Conservation (phyloP, 2,888 invertebrate genomes). For the Mythimna vitellina region DNA sequence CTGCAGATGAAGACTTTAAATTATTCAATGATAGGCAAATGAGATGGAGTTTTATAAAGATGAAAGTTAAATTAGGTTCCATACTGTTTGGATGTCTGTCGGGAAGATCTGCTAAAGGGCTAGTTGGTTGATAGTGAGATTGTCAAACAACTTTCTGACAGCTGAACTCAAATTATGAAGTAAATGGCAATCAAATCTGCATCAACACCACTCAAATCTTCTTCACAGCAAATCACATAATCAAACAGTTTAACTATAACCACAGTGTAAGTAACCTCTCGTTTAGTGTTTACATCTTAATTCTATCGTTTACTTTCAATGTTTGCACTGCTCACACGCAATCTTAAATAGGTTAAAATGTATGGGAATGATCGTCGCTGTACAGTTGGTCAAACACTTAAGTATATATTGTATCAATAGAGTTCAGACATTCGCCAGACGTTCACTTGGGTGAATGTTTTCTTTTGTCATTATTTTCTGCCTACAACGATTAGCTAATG, state of each 20-base stretch:
- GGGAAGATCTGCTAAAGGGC: not conserved
- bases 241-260: slow-evolving; percentile 32
- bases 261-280: slow-evolving; percentile 21
- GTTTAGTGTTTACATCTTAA: slow-evolving; percentile 42
- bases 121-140: not conserved
- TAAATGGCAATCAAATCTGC: not conserved
- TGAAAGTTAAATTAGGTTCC: not conserved
- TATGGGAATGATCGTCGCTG: slow-evolving; percentile 55
- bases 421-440: slow-evolving; percentile 53
- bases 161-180: not conserved
- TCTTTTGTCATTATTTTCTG: slow-evolving; percentile 30
- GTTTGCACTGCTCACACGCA: slow-evolving; percentile 43
- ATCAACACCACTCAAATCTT: slow-evolving; percentile 1
- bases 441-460: slow-evolving; percentile 43
- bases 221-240: slow-evolving; percentile 29
- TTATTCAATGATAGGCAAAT: slow-evolving; percentile 8
- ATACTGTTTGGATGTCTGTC: not conserved
- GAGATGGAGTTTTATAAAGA: not conserved
- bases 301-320: slow-evolving; percentile 39
- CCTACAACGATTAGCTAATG: slow-evolving; percentile 24
- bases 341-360: slow-evolving; percentile 57
- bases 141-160: not conserved
- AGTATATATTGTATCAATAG: slow-evolving; percentile 29
- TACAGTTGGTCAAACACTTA: slow-evolving; percentile 59
- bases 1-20: slow-evolving; percentile 52